A percentile compares a stretch with the other conserved stretches of the same genome.
Evolutionary conservation across 2,888 invertebrate genomes (phyloP).

Genomic region (Eupsilia transversa): DNA sequence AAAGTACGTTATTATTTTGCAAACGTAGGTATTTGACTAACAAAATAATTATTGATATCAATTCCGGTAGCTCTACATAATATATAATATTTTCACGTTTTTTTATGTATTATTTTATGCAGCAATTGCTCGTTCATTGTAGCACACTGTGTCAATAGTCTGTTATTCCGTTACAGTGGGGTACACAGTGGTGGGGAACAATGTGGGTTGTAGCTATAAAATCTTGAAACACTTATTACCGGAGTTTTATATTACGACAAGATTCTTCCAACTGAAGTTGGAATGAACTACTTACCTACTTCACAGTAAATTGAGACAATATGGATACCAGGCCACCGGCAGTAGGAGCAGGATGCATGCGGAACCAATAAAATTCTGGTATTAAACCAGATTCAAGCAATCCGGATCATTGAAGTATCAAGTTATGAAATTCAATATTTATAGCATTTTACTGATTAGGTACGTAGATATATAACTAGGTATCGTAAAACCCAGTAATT

Average conservation of each 20-base stretch:
- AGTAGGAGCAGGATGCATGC: neutral
- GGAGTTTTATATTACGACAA: neutral
- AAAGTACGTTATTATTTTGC: conserved; percentile 3
- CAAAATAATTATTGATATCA: neutral
- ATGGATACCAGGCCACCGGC: neutral
- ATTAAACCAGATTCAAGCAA: neutral
- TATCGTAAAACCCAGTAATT: neutral
- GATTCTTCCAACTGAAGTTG: neutral
- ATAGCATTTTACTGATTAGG: neutral
- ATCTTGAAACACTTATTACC: conserved; percentile 1
- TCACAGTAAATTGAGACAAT: conserved; percentile 2
- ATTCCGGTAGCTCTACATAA: neutral
- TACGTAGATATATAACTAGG: neutral
- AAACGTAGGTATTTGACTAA: neutral
- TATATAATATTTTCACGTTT: neutral
- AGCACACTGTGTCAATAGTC: neutral
- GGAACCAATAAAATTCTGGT: neutral
- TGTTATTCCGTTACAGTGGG: neutral
- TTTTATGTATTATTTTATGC: neutral
- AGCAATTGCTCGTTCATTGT: neutral
- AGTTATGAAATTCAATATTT: neutral
- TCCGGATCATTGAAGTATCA: neutral
- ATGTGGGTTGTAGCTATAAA: conserved; percentile 1
- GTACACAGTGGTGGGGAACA: neutral
- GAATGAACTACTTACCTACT: conserved; percentile 4